These are phyloP conservation scores for Rhodeus uyekii DNA, from an alignment of 2,797 vertebrate species.

Conservation along the genomic window DNA sequence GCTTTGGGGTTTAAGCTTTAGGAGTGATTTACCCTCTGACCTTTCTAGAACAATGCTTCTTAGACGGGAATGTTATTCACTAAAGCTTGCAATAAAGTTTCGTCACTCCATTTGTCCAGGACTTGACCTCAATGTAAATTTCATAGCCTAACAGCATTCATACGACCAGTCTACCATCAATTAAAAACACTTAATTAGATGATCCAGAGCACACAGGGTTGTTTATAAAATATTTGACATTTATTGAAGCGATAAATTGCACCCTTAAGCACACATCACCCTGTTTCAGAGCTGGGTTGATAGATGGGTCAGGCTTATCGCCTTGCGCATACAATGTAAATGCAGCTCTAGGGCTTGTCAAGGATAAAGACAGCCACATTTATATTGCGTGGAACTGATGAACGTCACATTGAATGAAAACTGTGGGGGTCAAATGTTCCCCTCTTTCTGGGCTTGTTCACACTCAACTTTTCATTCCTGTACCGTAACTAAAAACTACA, in stretches of 20 bases:
- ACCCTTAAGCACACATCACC: background rate
- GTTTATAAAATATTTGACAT: background rate
- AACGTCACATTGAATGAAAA: constrained; percentile 9
- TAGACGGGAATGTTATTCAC: background rate
- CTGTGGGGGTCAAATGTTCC: background rate
- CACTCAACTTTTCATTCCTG: constrained; percentile 11
- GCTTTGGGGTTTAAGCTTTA: constrained; percentile 54
- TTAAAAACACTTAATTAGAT: constrained; percentile 1
- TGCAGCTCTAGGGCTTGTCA: background rate
- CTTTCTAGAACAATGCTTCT: background rate
- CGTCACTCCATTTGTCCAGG: background rate
- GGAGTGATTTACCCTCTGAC: constrained; percentile 47
- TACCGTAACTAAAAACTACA: background rate
- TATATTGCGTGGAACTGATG: background rate
- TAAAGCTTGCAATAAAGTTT: background rate
- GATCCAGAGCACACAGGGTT: background rate
- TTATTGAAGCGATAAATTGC: background rate
- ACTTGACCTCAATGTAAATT: background rate
- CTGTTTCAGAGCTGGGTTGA: background rate
- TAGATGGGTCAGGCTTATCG: background rate
- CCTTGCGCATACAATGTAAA: background rate
- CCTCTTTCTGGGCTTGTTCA: constrained; percentile 1
- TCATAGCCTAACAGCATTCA: background rate
- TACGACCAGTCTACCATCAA: constrained; percentile 15
- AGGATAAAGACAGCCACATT: background rate